Conservation (phyloP, 2,888 invertebrate species). For the Crematogaster levior region DNA sequence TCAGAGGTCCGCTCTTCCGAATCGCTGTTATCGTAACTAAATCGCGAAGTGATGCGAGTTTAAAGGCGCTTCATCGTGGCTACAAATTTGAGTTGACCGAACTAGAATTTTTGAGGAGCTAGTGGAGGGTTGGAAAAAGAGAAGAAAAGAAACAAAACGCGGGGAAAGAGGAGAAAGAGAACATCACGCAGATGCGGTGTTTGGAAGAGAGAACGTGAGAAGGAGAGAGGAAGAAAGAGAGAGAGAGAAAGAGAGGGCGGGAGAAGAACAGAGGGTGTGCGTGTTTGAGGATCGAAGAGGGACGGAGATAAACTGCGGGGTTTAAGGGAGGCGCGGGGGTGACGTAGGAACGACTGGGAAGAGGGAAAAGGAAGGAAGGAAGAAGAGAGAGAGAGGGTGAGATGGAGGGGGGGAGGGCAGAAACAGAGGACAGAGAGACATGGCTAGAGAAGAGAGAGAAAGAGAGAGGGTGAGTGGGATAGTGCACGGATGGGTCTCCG, state of each 20-base stretch:
- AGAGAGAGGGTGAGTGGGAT: slow-evolving; percentile 57
- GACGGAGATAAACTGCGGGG: slow-evolving; percentile 59
- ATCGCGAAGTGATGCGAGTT: slow-evolving; percentile 41
- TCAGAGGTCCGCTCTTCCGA: not conserved
- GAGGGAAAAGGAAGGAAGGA: slow-evolving; percentile 22
- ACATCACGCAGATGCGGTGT: not conserved
- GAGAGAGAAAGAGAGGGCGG: slow-evolving; percentile 14
- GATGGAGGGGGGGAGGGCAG: slow-evolving; percentile 54
- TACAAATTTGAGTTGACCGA: slow-evolving; percentile 77
- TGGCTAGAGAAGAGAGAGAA: slow-evolving; percentile 29
- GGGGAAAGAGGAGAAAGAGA: not conserved
- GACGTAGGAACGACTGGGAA: slow-evolving; percentile 36
- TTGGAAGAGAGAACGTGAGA: not conserved
- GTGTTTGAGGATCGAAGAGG: slow-evolving; percentile 49
- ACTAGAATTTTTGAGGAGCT: slow-evolving; percentile 80
- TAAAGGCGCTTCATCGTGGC: slow-evolving; percentile 58
- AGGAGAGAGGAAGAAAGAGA: slow-evolving; percentile 33
- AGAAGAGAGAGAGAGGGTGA: not conserved
- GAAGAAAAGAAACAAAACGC: not conserved
- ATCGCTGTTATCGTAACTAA: slow-evolving; percentile 35
- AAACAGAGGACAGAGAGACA: slow-evolving; percentile 63
- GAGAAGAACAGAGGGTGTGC: slow-evolving; percentile 55
- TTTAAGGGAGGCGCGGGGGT: slow-evolving; percentile 32
- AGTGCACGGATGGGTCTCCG: slow-evolving; percentile 81
- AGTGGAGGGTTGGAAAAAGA: not conserved